phyloP scores from a whole-genome alignment of 2,113 vertebrate genomes.

The Larimichthys polyactis region DNA sequence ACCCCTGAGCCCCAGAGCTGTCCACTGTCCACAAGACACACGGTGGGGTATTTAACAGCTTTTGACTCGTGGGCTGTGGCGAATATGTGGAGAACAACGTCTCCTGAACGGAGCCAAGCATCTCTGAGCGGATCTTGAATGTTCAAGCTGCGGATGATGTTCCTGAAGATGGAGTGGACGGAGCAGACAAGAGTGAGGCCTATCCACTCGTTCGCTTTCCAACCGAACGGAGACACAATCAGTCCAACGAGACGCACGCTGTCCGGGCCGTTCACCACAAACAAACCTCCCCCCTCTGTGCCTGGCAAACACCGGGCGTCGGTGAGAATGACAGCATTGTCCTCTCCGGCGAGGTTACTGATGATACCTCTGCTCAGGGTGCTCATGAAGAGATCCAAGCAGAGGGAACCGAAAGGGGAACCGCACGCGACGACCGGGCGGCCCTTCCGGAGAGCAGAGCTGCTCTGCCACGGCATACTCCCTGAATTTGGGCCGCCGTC shows the following conservation, averaged over 20 bases:
- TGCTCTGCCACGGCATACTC: constrained; percentile 59
- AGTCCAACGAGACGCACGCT: constrained; percentile 82
- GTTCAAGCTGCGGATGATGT: constrained; percentile 48
- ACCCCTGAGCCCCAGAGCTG: constrained; percentile 92
- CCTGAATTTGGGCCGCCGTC: neutral
- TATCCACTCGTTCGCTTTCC: constrained; percentile 93
- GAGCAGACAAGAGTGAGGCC: constrained; percentile 94
- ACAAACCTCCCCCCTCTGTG: constrained; percentile 92
- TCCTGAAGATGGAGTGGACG: constrained; percentile 83
- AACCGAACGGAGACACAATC: constrained; percentile 90
- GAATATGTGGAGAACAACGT: constrained; percentile 33
- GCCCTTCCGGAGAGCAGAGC: constrained; percentile 85
- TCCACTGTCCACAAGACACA: constrained; percentile 88
- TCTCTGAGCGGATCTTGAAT: constrained; percentile 54
- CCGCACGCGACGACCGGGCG: constrained; percentile 88
- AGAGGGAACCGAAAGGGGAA: constrained; percentile 91
- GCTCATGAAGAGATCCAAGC: constrained; percentile 92
- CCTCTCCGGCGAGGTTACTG: constrained; percentile 89
- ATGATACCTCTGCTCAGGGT: constrained; percentile 92
- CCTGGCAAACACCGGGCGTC: constrained; percentile 94
- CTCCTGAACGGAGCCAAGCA: constrained; percentile 27
- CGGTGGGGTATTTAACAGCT: constrained; percentile 68
- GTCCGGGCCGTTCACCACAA: constrained; percentile 50
- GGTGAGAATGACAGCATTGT: constrained; percentile 88
- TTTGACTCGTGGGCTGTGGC: constrained; percentile 7